Evolutionary conservation across 2,113 vertebrate genomes (phyloP).

Genomic region (Nibea coibor): DNA sequence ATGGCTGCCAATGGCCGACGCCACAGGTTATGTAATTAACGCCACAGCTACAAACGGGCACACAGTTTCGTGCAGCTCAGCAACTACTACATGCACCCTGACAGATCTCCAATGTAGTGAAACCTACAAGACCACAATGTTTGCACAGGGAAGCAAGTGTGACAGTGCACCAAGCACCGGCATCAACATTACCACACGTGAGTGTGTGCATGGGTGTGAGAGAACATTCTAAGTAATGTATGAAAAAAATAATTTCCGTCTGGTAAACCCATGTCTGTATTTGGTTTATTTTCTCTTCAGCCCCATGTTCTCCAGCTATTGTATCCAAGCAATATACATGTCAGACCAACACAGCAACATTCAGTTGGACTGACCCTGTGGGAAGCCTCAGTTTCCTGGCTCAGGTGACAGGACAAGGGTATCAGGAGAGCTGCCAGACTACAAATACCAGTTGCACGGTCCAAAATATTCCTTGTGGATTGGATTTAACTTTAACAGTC

Average conservation of each 20-base stretch:
- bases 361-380: slow-evolving; percentile 60
- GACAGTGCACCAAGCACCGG: slow-evolving; percentile 63
- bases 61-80: slow-evolving; percentile 56
- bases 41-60: slow-evolving; percentile 57
- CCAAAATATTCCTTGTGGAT: slow-evolving; percentile 74
- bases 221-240: background rate
- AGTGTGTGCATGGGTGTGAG: slow-evolving; percentile 1
- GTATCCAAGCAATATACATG: slow-evolving; percentile 55
- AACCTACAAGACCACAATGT: slow-evolving; percentile 64
- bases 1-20: slow-evolving; percentile 59
- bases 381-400: slow-evolving; percentile 50
- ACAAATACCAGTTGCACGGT: slow-evolving; percentile 62
- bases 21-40: slow-evolving; percentile 62
- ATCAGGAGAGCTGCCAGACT: slow-evolving; percentile 55
- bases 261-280: background rate
- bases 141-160: slow-evolving; percentile 66
- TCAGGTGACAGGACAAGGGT: slow-evolving; percentile 39
- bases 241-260: background rate
- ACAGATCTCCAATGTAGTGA: slow-evolving; percentile 71
- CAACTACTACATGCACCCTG: slow-evolving; percentile 53
- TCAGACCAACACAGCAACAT: slow-evolving; percentile 31
- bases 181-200: slow-evolving; percentile 70
- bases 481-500: slow-evolving; percentile 68
- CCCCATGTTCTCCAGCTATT: slow-evolving; percentile 66
- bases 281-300: slow-evolving; percentile 47